These are phyloP conservation scores for Ascaphus truei DNA, from an alignment of 2,113 vertebrate genomes.

Conservation along the genomic window DNA sequence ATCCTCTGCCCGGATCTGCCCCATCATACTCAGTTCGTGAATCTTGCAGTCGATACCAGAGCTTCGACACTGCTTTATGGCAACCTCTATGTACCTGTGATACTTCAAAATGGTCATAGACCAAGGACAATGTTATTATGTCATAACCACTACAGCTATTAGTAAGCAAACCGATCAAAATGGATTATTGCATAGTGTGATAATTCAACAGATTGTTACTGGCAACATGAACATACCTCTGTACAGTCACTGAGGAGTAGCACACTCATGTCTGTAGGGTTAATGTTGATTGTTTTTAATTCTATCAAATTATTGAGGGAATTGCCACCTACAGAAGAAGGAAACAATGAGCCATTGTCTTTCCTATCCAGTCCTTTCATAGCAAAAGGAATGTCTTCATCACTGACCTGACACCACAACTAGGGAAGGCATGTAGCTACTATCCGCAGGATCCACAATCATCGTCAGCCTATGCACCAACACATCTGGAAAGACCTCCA, in stretches of 20 bases:
- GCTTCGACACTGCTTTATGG: constrained; percentile 95
- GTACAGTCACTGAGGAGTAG: constrained; percentile 85
- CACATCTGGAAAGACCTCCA: constrained; percentile 94
- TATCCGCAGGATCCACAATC: constrained; percentile 93
- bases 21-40: constrained; percentile 84
- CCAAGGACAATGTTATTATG: neutral
- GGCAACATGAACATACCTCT: constrained; percentile 68
- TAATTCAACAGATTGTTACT: neutral
- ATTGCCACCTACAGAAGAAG: constrained; percentile 76
- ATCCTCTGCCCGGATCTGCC: constrained; percentile 87
- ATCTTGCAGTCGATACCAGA: constrained; percentile 98
- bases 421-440: constrained; percentile 97
- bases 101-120: constrained; percentile 69
- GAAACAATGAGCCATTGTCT: neutral
- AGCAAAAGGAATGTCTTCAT: fast-evolving
- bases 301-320: constrained; percentile 95
- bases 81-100: constrained; percentile 91
- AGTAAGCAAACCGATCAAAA: no score
- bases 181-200: no score
- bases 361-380: neutral
- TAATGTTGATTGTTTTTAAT: constrained; percentile 94
- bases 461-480: constrained; percentile 92
- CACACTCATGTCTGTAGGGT: constrained; percentile 88
- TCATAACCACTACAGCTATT: no score
- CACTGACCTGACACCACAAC: constrained; percentile 91